Evolutionary conservation across 2,113 vertebrate genomes (phyloP), one percentile per base, ranked within the genome.

Genomic region (Cricetomys ansorgei): DNA sequence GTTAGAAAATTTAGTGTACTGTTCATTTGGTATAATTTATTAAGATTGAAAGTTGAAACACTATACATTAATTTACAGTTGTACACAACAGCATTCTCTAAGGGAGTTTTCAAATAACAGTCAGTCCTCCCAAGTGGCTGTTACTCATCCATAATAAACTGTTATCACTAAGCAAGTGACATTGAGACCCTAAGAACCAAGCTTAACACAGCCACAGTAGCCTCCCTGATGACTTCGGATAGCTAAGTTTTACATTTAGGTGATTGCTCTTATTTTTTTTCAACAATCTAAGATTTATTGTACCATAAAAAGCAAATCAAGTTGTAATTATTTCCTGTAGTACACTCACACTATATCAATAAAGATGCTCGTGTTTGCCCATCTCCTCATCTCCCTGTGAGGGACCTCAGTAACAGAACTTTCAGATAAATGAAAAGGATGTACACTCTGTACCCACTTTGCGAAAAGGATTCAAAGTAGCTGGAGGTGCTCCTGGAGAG

Each of bases 1-100:
- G 91, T 98, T 92, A 96, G 94, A 95, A 94, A 96, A 95, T 80
- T 94, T 96, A 88, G 64, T 0, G 88, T 45, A 72, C 57, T 70
- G 67, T 76, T 96, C 81, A 77, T 89, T 95, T 40, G 67, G 59
- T 75, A 83, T 75, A 76, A 69, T 77, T 97, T 92, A 95, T 88
- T 96, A 94, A 96, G 40, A 40, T 83, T 17, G 11, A 16, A 81
- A 97, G 50, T 79, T 53, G 59, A 97, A 94, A 37, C 16, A 48
- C 7, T 12, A 11, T 23, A 53, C 25, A 83, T 93, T 88, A 88
- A 92, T 96, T 96, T 73, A 77, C 17, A 88, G 70, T 92, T 95
- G 79, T 45, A 77, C 45, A 91, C 65, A 70, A 72, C 90, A 53
- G 81, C 91, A 87, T 88, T 91, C 34, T 88, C 59, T 40, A 55